A percentile compares a stretch with the other conserved stretches of the same genome.
Conservation (phyloP, 2,888 invertebrate species). For the Cataglyphis rosenhaueri region DNA sequence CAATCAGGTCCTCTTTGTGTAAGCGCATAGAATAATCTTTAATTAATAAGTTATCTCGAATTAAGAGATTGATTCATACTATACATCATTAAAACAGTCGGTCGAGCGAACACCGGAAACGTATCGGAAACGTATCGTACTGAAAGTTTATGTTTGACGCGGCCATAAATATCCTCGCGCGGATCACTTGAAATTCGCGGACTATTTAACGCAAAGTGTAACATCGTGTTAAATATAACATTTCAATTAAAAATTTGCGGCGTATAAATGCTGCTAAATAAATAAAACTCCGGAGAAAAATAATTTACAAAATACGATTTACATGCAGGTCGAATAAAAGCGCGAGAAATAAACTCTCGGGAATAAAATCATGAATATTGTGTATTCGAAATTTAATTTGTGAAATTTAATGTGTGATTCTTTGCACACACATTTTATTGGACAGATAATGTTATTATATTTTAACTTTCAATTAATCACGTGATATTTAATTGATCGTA, state of each 20-base stretch:
- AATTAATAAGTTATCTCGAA: conserved; percentile 6
- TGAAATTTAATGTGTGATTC: not conserved
- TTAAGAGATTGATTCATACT: conserved; percentile 13
- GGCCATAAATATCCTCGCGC: conserved; percentile 17
- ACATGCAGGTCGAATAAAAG: conserved; percentile 19
- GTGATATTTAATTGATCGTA: not conserved
- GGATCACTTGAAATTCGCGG: not conserved
- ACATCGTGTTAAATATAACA: conserved; percentile 33
- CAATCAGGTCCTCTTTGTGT: not conserved
- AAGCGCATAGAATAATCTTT: not conserved
- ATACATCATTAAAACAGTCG: conserved; percentile 36
- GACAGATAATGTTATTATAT: not conserved
- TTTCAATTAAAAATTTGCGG: conserved; percentile 37
- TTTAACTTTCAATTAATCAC: conserved; percentile 13
- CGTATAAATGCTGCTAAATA: conserved; percentile 24
- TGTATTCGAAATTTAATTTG: conserved; percentile 1
- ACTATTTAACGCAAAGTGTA: conserved; percentile 2
- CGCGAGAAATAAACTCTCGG: not conserved
- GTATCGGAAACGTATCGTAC: not conserved
- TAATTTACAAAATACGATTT: conserved; percentile 25
- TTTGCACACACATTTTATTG: not conserved
- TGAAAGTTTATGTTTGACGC: conserved; percentile 29
- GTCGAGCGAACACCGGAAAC: conserved; percentile 17
- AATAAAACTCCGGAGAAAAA: conserved; percentile 20
- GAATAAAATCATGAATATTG: not conserved